These are phyloP conservation scores for Lepidurus apus DNA, from an alignment of 1,140 invertebrate species.

Conservation along the genomic window DNA sequence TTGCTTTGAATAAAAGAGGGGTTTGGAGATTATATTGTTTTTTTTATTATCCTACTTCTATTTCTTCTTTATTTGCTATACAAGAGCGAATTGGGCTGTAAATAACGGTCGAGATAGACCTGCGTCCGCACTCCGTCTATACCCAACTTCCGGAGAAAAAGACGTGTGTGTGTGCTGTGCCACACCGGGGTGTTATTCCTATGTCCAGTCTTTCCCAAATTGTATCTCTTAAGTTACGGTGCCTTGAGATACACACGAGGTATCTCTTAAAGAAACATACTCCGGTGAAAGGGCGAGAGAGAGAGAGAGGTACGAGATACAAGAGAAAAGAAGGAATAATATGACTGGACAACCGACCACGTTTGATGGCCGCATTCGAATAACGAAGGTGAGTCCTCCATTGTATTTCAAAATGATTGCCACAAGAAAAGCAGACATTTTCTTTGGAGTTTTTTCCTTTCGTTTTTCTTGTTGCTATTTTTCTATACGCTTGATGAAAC, in stretches of 20 bases:
- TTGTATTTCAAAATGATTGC: no score
- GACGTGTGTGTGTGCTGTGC: background rate
- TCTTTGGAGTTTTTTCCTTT: no score
- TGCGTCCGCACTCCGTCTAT: background rate
- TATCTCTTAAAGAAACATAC: constrained; percentile 20
- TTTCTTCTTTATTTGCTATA: no score
- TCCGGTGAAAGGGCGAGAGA: background rate
- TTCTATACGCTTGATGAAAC: no score
- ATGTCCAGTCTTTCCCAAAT: background rate
- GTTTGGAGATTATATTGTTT: no score
- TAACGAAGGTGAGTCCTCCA: no score
- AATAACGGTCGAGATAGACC: background rate
- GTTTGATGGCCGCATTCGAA: no score
- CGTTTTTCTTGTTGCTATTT: no score
- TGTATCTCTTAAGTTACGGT: constrained; percentile 7
- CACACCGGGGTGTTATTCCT: background rate
- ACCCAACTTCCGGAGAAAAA: background rate
- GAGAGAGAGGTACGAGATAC: background rate
- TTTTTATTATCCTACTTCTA: no score
- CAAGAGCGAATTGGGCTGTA: background rate
- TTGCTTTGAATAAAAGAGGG: background rate
- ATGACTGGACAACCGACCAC: no score
- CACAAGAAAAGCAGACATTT: no score
- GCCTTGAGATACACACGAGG: background rate
- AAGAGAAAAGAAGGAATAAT: background rate